Conservation (phyloP, 2,797 vertebrate genomes). For the Betta splendens region DNA sequence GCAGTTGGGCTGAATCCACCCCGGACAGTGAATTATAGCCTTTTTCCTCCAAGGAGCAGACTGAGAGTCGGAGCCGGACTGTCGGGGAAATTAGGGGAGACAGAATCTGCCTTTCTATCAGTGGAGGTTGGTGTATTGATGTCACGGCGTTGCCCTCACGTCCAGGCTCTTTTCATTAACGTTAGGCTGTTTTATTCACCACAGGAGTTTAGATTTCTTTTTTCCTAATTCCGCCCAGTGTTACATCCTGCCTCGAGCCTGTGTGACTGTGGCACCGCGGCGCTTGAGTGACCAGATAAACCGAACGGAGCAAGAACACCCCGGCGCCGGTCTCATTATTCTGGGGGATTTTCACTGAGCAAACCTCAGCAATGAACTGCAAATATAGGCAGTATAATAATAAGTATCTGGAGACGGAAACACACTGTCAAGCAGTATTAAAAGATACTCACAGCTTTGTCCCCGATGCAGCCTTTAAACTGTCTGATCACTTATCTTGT, state of each 20-base stretch:
- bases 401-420: conserved; percentile 31
- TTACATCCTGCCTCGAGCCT: conserved; percentile 40
- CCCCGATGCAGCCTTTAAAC: conserved; percentile 16
- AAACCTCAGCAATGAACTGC: conserved; percentile 40
- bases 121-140: conserved; percentile 40
- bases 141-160: conserved; percentile 43
- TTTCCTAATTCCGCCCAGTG: conserved; percentile 45
- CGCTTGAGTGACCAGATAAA: conserved; percentile 48
- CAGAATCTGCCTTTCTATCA: conserved; percentile 42
- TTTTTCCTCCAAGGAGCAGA: conserved; percentile 16
- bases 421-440: conserved; percentile 38
- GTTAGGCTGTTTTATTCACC: conserved; percentile 49
- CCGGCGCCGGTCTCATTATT: conserved; percentile 47
- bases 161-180: conserved; percentile 46
- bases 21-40: conserved; percentile 24
- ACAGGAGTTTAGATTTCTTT: conserved; percentile 28
- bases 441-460: conserved; percentile 28
- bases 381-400: conserved; percentile 44
- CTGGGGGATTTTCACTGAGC: conserved; percentile 42
- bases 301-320: conserved; percentile 31
- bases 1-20: conserved; percentile 22
- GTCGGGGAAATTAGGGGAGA: conserved; percentile 31
- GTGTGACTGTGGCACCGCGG: conserved; percentile 21
- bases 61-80: not conserved
- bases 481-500: conserved; percentile 37